Base-by-base conservation (phyloP, 2,888 invertebrate species). In the Noctua fimbriata region DNA sequence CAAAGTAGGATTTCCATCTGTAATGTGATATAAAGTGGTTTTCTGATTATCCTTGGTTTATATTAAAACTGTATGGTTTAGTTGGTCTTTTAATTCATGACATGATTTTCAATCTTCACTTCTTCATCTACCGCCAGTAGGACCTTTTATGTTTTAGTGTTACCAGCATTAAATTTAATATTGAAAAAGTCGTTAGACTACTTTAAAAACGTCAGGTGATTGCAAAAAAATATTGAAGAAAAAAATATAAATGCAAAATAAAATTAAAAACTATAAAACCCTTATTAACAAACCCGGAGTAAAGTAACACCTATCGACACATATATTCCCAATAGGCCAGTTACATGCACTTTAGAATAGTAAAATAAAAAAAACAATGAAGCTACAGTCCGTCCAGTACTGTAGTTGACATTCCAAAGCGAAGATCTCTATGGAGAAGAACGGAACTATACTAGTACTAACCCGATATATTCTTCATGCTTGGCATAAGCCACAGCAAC, bases 381-480 rank as follows among this genome's bases (percentile, higher is more conserved):
- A 36, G 36, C 4, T 36, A 36, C 36, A 36, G 36, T 36, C 5
- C n/a, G n/a, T n/a, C 36, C 36, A 36, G 36, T 36, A 36, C 36
- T 36, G 5, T 36, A 36, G 36, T 36, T 36, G 5, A 4, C 5
- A 36, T 36, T 36, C 36, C 36, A 36, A 36, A 36, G 36, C 5
- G 36, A 36, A 4, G 36, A 36, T 36, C 36, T 36, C 36, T 36
- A 36, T 36, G 36, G 36, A 36, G 36, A 36, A 36, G 36, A 36
- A 36, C 36, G 36, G 36, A 36, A 41, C 9, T 49, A 49, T 70
- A 41, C 49, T 18, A 28, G 41, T 44, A 81, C 93, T 89, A 49
- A 96, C 96, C 96, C 95, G 67, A 83, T 86, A 83, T 94, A 96
- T 71, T 91, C 83, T 81, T 95, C 96, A 81, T 95, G 95, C 84